Percentiles rank a stretch among this genome's conserved stretches.
Conservation (phyloP, 1,140 invertebrate species). For the Drosophila bocqueti region DNA sequence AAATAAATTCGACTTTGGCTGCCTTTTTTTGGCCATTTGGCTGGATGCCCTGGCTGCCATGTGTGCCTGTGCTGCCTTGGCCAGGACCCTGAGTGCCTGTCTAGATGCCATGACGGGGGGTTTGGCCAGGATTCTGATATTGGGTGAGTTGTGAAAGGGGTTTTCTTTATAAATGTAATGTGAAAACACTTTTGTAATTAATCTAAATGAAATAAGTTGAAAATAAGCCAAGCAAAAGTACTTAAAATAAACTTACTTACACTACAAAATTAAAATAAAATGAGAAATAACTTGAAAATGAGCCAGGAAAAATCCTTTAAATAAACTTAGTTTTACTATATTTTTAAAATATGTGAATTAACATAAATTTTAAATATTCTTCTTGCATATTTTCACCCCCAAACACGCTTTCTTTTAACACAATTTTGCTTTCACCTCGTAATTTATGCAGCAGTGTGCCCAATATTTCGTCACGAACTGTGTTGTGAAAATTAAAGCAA, state of each 20-base stretch:
- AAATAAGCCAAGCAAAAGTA: background rate
- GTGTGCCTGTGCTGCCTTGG: constrained; percentile 88
- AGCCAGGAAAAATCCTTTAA: background rate
- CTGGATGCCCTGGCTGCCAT: constrained; percentile 87
- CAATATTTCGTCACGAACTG: constrained; percentile 45
- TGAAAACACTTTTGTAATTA: background rate
- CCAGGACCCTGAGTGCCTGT: constrained; percentile 88
- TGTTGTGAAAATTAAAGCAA: constrained; percentile 5
- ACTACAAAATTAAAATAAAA: background rate
- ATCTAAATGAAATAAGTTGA: background rate
- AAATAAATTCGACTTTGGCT: constrained; percentile 83
- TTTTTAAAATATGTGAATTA: background rate
- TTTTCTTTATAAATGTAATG: background rate
- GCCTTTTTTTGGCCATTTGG: constrained; percentile 87
- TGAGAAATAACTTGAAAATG: background rate
- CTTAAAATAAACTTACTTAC: background rate
- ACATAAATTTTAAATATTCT: no score
- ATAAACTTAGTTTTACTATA: background rate
- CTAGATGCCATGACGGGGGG: constrained; percentile 89
- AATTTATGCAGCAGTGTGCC: constrained; percentile 29
- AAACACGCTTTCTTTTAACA: background rate
- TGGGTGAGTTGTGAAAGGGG: constrained; percentile 41
- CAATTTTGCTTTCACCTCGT: constrained; percentile 12
- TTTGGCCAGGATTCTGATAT: constrained; percentile 85
- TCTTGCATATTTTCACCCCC: background rate